phyloP scores from a whole-genome alignment of 2,888 invertebrate species.

The Drosophila picticornis region DNA sequence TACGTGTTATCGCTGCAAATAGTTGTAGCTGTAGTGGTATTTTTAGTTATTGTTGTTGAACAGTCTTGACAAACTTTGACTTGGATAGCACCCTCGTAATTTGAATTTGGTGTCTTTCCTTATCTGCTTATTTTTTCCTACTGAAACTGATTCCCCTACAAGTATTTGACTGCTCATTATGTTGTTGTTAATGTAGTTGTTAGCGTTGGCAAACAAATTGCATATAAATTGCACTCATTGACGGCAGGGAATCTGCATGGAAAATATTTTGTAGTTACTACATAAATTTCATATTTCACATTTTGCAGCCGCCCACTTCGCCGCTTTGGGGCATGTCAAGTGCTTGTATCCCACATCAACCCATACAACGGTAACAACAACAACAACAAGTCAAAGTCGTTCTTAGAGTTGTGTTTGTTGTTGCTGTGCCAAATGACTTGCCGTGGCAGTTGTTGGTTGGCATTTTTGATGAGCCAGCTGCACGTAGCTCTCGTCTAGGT shows the following conservation, averaged over 20 bases:
- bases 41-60: neutral
- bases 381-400: constrained; percentile 8
- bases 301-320: constrained; percentile 48
- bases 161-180: constrained; percentile 46
- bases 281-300: constrained; percentile 68
- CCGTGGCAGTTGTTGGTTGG: constrained; percentile 63
- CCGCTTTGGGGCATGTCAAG: constrained; percentile 43
- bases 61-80: constrained; percentile 14
- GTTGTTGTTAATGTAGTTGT: constrained; percentile 16
- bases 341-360: constrained; percentile 21
- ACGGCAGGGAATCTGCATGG: constrained; percentile 66
- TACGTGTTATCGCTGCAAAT: constrained; percentile 1
- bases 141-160: constrained; percentile 20
- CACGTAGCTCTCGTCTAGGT: constrained; percentile 36
- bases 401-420: constrained; percentile 38
- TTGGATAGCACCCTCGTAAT: constrained; percentile 13
- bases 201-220: constrained; percentile 61
- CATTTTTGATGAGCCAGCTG: constrained; percentile 73
- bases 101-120: constrained; percentile 30
- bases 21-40: neutral
- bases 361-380: constrained; percentile 47
- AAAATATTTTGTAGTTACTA: constrained; percentile 66
- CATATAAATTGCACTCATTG: constrained; percentile 80
- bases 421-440: constrained; percentile 66
- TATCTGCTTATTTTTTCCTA: constrained; percentile 3